phyloP scores from a whole-genome alignment of 1,140 invertebrate genomes.

The Platorchestia sp. region DNA sequence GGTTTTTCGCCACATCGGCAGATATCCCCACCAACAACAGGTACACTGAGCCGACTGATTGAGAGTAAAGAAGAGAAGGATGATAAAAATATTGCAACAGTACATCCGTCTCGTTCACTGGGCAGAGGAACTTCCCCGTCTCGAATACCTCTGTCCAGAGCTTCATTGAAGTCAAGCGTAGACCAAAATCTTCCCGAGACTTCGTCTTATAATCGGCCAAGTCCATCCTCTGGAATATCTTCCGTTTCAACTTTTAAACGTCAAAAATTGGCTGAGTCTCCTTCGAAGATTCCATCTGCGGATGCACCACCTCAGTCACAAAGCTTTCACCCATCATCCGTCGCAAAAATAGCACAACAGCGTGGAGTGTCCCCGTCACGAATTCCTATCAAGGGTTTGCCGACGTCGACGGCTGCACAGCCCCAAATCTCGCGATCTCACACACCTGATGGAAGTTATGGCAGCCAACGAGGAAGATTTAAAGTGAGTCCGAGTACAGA shows the following conservation, averaged over 20 bases:
- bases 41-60: neutral
- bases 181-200: neutral
- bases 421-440: neutral
- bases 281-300: neutral
- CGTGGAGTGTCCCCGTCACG: neutral
- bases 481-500: neutral
- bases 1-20: neutral
- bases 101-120: neutral
- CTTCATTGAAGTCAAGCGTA: neutral
- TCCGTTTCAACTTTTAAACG: neutral
- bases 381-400: neutral
- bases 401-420: neutral
- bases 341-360: neutral
- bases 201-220: neutral
- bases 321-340: neutral
- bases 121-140: neutral
- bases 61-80: neutral
- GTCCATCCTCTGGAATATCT: neutral
- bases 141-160: neutral
- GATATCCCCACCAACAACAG: neutral
- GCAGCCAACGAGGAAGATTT: neutral
- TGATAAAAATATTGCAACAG: neutral
- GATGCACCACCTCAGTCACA: neutral
- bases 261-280: neutral
- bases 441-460: neutral